phyloP scores from a whole-genome alignment of 37 sponge, comb jelly and placozoan genomes.

The Cladorhizidae sp. region DNA sequence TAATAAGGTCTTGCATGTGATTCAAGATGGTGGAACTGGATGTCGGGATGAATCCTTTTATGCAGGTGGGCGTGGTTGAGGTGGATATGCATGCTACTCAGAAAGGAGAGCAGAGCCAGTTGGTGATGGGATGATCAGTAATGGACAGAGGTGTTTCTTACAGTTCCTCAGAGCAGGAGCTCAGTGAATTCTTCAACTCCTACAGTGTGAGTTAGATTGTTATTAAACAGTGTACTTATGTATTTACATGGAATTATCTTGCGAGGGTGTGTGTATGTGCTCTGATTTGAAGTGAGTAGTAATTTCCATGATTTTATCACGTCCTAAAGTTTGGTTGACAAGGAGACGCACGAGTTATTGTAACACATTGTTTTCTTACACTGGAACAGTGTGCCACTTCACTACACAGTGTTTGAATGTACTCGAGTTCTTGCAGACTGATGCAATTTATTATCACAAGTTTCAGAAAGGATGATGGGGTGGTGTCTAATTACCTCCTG shows the following conservation, averaged over 20 bases:
- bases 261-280: not conserved
- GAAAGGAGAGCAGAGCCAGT: conserved; percentile 6
- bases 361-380: too few species aligned
- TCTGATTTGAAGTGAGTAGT: not conserved
- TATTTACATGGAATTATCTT: not conserved
- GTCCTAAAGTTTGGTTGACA: too few species aligned
- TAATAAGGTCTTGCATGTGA: not conserved
- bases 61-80: not conserved
- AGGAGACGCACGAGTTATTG: too few species aligned
- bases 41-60: not conserved
- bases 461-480: too few species aligned
- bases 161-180: conserved; percentile 53
- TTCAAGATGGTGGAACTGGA: conserved; percentile 5
- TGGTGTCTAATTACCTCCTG: too few species aligned
- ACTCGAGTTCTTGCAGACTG: too few species aligned
- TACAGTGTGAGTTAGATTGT: conserved; percentile 46
- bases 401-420: too few species aligned
- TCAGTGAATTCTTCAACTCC: conserved; percentile 67
- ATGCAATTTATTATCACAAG: too few species aligned
- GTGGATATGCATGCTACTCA: conserved; percentile 13
- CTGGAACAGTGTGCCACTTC: too few species aligned
- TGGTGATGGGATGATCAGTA: conserved; percentile 23
- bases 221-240: not conserved
- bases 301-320: too few species aligned
- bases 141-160: conserved; percentile 60